These are phyloP conservation scores for Pocota personata DNA, from an alignment of 2,888 invertebrate species.

Conservation along the genomic window DNA sequence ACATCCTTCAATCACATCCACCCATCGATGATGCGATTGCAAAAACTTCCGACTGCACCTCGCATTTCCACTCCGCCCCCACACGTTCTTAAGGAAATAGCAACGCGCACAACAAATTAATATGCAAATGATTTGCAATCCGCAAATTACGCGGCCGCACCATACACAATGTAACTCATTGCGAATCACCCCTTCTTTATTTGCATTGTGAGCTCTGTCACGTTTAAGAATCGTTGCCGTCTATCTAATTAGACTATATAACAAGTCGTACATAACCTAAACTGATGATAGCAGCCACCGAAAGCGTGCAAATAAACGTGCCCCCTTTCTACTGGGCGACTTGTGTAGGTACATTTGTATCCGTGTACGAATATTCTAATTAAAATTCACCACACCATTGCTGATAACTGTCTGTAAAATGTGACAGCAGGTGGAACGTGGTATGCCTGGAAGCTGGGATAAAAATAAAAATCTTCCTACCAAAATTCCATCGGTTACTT, in stretches of 20 bases:
- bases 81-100: not conserved
- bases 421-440: not conserved
- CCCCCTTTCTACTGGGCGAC: not conserved
- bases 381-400: not conserved
- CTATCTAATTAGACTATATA: conserved; percentile 38
- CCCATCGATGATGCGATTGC: not conserved
- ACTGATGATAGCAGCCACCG: conserved; percentile 24
- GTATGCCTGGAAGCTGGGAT: too few species aligned
- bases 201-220: conserved; percentile 23
- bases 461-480: not conserved
- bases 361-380: not conserved
- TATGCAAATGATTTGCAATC: conserved; percentile 7
- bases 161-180: conserved; percentile 13
- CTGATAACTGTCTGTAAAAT: not conserved
- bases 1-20: not conserved
- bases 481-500: not conserved
- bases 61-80: not conserved
- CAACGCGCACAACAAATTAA: not conserved
- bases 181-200: not conserved
- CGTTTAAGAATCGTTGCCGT: conserved; percentile 31
- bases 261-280: conserved; percentile 20
- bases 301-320: conserved; percentile 65
- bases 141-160: not conserved
- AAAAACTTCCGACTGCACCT: not conserved
- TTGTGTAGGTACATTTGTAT: not conserved